A percentile compares a stretch with the other conserved stretches of the same genome.
phyloP scores from a whole-genome alignment of 2,888 invertebrate genomes.

The Eupithecia abbreviata region DNA sequence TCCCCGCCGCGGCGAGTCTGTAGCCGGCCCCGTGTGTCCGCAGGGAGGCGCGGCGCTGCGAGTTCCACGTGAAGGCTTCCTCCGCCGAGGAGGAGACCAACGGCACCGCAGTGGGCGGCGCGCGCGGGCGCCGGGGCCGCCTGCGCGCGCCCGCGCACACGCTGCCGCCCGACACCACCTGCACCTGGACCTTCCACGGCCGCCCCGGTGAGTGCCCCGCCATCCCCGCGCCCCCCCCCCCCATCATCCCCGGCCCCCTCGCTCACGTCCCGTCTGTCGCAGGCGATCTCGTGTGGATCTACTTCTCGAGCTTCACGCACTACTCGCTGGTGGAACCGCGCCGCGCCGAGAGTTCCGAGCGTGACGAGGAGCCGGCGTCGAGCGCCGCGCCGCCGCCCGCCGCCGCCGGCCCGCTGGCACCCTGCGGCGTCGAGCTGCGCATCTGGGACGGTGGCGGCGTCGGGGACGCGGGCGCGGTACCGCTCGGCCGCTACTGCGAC shows the following conservation, averaged over 20 bases:
- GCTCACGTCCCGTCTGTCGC: constrained; percentile 21
- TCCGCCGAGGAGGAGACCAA: constrained; percentile 84
- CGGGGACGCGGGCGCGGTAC: constrained; percentile 65
- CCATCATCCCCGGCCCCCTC: not conserved
- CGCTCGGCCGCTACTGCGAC: constrained; percentile 89
- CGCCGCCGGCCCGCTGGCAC: constrained; percentile 40
- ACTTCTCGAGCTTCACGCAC: constrained; percentile 93
- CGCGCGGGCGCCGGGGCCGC: constrained; percentile 87
- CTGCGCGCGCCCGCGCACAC: constrained; percentile 92
- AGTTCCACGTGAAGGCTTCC: constrained; percentile 90
- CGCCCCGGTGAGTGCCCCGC: constrained; percentile 77
- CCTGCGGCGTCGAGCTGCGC: constrained; percentile 87
- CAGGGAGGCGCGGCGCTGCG: constrained; percentile 85
- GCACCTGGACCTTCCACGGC: constrained; percentile 93
- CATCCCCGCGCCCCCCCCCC: constrained; percentile 65
- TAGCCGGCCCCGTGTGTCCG: not conserved
- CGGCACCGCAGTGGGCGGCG: constrained; percentile 72
- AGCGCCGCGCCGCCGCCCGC: constrained; percentile 36
- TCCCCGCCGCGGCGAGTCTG: not conserved
- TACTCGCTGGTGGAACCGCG: constrained; percentile 86
- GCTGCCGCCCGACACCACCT: constrained; percentile 92
- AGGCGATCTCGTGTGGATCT: constrained; percentile 93
- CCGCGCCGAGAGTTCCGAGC: constrained; percentile 82
- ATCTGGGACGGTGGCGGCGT: constrained; percentile 90
- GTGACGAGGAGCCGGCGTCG: constrained; percentile 63